Base-by-base conservation (phyloP, 2,797 vertebrate genomes). In the Ispidina picta region DNA sequence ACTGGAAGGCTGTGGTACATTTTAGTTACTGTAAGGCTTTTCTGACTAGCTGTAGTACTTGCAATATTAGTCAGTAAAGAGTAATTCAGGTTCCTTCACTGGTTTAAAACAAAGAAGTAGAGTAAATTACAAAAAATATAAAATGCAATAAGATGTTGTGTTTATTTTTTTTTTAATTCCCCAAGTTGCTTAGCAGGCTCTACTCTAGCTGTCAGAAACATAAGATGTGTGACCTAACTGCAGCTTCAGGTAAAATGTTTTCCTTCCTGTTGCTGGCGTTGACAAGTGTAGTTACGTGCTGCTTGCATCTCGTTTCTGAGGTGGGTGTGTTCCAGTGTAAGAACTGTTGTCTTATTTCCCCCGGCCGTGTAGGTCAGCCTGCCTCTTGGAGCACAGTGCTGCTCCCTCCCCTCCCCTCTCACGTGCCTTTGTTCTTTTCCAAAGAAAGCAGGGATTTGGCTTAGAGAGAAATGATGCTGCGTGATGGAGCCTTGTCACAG, bases 211-310 rank as follows among this genome's bases (percentile, higher is more conserved):
- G 77, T 65, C 33, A 77, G 60, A 73, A 19, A 44, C 26, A 10
- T 6, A 4, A 72, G 60, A n/a, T 19, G 4, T 29, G 39, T 77
- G 39, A 49, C 18, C 15, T 68, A 33, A 28, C 18, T 31, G 52
- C 55, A 78, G 63, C 59, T 51, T 8, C 3, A 75, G 49, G 26
- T 70, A 20, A 68, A 66, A 43, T 15, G 6, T 59, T 81, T 93
- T 13, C 46, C 7, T 41, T 58, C 21, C 33, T 28, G 6, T 51
- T 80, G 29, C 11, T 63, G 22, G 31, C 17, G 4, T 5, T 78
- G 33, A 22, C 0, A 0, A 0, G 2, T 23, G 20, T 52, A 63
- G 51, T 3, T 60, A 4, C 0, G 2, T 33, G 13, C 48, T 60
- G 60, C 52, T 66, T 58, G 5, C 2, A 1, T 81, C 19, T 54